Conservation (phyloP, 2,888 invertebrate genomes). For the Leucania comma region DNA sequence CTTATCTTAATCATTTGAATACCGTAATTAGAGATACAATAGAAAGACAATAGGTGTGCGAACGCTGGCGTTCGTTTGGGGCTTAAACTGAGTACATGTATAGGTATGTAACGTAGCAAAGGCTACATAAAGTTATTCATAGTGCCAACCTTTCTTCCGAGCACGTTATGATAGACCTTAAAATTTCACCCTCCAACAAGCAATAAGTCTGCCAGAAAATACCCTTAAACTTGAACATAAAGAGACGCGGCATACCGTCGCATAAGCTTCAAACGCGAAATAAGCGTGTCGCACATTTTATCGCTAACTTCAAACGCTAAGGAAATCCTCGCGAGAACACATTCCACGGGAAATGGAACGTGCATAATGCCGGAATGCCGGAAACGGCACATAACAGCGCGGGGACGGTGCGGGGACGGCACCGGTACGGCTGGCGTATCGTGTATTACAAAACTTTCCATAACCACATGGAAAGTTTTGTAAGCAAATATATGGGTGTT, state of each 20-base stretch:
- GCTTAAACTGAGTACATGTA: too few relatives aligned
- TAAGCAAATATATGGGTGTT: constrained; percentile 7
- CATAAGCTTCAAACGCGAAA: constrained; percentile 20
- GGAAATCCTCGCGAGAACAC: constrained; percentile 41
- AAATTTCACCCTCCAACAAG: constrained; percentile 22
- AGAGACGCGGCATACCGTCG: constrained; percentile 27
- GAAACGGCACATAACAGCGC: constrained; percentile 7
- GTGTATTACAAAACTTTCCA: too few relatives aligned
- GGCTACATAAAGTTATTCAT: constrained; percentile 14
- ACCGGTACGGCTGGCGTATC: not conserved
- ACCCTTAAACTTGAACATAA: constrained; percentile 30
- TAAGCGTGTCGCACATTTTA: constrained; percentile 35
- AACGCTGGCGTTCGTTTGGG: too few relatives aligned
- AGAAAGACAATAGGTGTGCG: too few relatives aligned
- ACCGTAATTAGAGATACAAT: too few relatives aligned
- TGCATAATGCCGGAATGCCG: constrained; percentile 32
- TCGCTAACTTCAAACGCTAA: constrained; percentile 39
- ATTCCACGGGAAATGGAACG: constrained; percentile 49
- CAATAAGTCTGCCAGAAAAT: constrained; percentile 24
- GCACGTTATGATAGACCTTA: constrained; percentile 13
- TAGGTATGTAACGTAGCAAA: not conserved
- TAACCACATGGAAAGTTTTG: constrained; percentile 12
- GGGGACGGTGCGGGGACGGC: not conserved
- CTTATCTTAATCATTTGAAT: too few relatives aligned
- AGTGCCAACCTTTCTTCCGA: constrained; percentile 7